phyloP scores from a whole-genome alignment of 2,113 vertebrate genomes.

The Athene cunicularia region DNA sequence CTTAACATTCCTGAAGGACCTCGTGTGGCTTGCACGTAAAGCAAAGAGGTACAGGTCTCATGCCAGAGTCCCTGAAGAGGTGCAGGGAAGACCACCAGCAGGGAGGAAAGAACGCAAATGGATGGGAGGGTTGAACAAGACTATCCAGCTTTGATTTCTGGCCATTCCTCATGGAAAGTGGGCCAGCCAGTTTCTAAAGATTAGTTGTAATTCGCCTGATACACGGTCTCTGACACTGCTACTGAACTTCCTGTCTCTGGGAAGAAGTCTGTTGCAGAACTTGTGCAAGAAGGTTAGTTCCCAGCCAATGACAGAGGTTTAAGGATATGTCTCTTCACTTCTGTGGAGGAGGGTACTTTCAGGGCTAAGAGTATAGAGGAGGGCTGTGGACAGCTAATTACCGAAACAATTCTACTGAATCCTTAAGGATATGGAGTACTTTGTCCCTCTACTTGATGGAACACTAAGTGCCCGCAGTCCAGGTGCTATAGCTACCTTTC shows the following conservation, averaged over 20 bases:
- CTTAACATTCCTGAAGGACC: accelerated
- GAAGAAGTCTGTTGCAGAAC: not conserved
- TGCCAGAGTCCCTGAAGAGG: not conserved
- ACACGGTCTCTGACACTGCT: not conserved
- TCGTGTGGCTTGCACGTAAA: not conserved
- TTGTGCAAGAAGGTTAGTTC: not conserved
- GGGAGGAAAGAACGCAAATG: not conserved
- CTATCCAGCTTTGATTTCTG: not conserved
- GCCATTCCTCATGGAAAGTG: not conserved
- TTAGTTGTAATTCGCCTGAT: not conserved
- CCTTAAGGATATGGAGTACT: not conserved
- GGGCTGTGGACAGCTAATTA: not conserved
- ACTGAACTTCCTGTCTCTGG: not conserved
- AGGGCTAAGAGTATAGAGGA: not conserved
- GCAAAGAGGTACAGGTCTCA: not conserved
- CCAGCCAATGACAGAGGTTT: not conserved
- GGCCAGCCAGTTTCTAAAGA: not conserved
- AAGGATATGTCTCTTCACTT: not conserved
- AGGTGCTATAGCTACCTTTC: not conserved
- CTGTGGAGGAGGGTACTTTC: not conserved
- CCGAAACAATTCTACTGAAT: not conserved
- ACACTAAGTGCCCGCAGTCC: not conserved
- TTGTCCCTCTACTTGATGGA: not conserved
- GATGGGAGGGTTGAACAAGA: not conserved
- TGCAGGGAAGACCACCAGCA: accelerated